Evolutionary conservation across 2,113 vertebrate species (phyloP), one percentile per base, ranked within the genome.

Genomic region (Stomatorhinus ivindoensis): DNA sequence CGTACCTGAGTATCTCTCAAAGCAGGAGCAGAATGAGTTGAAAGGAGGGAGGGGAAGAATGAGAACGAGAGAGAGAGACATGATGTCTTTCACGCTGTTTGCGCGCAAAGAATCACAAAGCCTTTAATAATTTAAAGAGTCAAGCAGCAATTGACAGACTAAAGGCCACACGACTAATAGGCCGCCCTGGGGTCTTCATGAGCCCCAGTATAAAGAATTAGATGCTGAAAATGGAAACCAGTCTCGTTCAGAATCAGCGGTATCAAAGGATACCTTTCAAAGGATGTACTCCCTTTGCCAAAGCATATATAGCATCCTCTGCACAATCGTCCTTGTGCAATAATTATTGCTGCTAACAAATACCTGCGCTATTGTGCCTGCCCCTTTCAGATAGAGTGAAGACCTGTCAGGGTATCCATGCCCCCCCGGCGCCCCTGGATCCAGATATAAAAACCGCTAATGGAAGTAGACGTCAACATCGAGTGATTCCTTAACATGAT

Each of bases 91-190:
- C 90, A 93, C 91, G 90, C 88, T 90, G 55, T 87, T 86, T 86
- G 89, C 92, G 84, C 91, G 89, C 88, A 89, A 91, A 92, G 88
- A 92, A 92, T 92, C 86, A 90, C 87, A 61, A 88, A 87, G 47
- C 73, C 53, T 89, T 91, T 90, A 87, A 93, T 93, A 92, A 93
- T 93, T 92, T 88, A 93, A 50, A 73, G 87, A 50, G 55, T 65
- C 89, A 44, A 89, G 61, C 89, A 85, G 86, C 55, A 61, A 89
- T 91, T 89, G 86, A 86, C 61, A 88, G 88, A 89, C 73, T 88
- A 44, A 39, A 39, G 87, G 35, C 27, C n/a, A 44, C 21, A 65
- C 31, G 2, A 27, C 24, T 17, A 50, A 86, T 51, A 61, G 51
- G 51, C 31, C 61, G 13, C 11, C 39, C n/a, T 86, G 5, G 1